Percentiles rank a stretch among this genome's conserved stretches.
phyloP scores from a whole-genome alignment of 2,797 vertebrate species.

The Paedocypris micromegethes region DNA sequence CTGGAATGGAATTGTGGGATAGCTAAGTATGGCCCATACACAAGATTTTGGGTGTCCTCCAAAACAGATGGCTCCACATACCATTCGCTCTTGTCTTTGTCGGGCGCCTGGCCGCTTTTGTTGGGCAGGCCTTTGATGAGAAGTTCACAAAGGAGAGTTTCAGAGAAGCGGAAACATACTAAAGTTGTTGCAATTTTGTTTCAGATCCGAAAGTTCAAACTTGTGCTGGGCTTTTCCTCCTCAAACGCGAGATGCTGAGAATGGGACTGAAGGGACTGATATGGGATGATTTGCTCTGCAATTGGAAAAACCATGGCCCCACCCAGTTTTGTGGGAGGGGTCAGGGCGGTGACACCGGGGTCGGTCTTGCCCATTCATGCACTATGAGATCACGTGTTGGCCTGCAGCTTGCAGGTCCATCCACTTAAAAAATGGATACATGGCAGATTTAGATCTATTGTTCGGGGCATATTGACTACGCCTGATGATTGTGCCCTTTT shows the following conservation, averaged over 20 bases:
- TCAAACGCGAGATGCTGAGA: not conserved
- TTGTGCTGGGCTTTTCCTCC: conserved; percentile 19
- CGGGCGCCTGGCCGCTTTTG: conserved; percentile 80
- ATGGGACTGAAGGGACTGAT: conserved; percentile 6
- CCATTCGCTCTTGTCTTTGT: conserved; percentile 87
- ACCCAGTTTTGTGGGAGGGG: conserved; percentile 28
- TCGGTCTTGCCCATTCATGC: conserved; percentile 31
- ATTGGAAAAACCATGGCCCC: conserved; percentile 29
- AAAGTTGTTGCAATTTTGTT: conserved; percentile 22
- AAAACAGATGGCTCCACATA: conserved; percentile 89
- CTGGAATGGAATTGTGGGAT: conserved; percentile 87
- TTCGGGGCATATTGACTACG: conserved; percentile 8
- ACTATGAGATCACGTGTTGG: conserved; percentile 35
- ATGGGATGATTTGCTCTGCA: conserved; percentile 17
- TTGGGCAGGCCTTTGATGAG: conserved; percentile 81
- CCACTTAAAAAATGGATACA: conserved; percentile 30
- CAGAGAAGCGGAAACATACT: conserved; percentile 31
- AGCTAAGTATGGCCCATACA: conserved; percentile 82
- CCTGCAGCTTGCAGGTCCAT: conserved; percentile 21
- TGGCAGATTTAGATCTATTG: conserved; percentile 12
- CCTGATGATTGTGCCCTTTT: not conserved
- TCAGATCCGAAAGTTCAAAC: conserved; percentile 28
- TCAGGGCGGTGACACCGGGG: conserved; percentile 23
- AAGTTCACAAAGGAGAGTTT: conserved; percentile 58
- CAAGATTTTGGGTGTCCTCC: conserved; percentile 85